Base-by-base conservation (phyloP, 1,140 invertebrate species). In the Aricia agestis region DNA sequence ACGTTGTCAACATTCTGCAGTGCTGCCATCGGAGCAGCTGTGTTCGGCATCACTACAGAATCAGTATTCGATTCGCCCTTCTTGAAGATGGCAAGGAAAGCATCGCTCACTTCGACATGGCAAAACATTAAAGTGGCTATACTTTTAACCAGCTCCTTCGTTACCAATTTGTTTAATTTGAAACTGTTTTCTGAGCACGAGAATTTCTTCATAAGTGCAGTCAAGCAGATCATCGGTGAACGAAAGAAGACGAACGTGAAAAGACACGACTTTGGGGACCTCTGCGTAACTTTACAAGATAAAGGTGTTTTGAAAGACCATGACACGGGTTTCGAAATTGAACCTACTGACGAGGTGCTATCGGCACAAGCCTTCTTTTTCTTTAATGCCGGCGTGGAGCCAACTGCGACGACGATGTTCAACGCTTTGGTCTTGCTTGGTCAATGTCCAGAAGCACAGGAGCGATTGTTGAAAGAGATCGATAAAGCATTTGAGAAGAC, bases 381-480 rank as follows among this genome's bases (percentile, higher is more conserved):
- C 66, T 89, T 87, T 17, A 75, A 93, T 1, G 94, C 93, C 68
- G 94, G 94, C 13, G 94, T 93, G 59, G 94, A 95, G 71, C 94
- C 94, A 0, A 93, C 93, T 1, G 91, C 93, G 4, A 91, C 90
- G n/a, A 74, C 92, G 0, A 81, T 95, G 36, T 86, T 88, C n/a
- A 90, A 87, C 61, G 80, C 87, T 5, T 76, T 90, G 10, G 80
- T 86, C 25, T 87, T 92, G 78, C 79, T 95, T 32, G 93, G 93
- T 0, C 83, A 82, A 45, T 84, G 94, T 78, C 91, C 88, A 18
- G 89, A 93, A 9, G 81, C 93, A 58, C 94, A 94, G 72, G 78
- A 93, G 36, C 90, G 85, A 71, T 42, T 95, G 0, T 86, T 92
- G 31, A 76, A 93, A 66, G 94, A 95, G 83, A 93, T 96, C 6